phyloP scores from a whole-genome alignment of 1,140 invertebrate species.

The Papilio helenus region DNA sequence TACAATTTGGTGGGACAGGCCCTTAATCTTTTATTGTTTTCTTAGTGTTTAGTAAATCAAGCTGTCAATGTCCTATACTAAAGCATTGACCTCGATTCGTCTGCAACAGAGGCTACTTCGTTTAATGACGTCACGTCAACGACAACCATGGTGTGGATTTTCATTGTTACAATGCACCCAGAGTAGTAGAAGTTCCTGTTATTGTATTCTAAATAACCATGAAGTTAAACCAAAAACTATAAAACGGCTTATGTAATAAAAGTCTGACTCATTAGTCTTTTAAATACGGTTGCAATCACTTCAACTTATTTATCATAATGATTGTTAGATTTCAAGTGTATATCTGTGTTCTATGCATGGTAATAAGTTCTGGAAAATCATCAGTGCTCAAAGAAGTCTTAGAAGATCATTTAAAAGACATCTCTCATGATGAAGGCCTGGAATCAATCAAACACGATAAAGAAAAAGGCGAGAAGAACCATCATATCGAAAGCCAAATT shows the following conservation, averaged over 20 bases:
- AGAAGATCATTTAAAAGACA: slow-evolving; percentile 76
- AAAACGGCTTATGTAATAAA: slow-evolving; percentile 67
- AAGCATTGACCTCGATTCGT: slow-evolving; percentile 64
- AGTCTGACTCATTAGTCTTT: slow-evolving; percentile 53
- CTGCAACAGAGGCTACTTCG: slow-evolving; percentile 51
- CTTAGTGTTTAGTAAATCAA: neutral
- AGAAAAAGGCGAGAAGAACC: slow-evolving; percentile 76
- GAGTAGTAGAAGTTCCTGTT: slow-evolving; percentile 72
- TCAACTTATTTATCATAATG: slow-evolving; percentile 62
- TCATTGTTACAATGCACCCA: slow-evolving; percentile 65
- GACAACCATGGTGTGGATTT: slow-evolving; percentile 51
- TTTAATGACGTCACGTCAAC: slow-evolving; percentile 70
- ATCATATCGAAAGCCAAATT: slow-evolving; percentile 71
- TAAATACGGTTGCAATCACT: slow-evolving; percentile 46
- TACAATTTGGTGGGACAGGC: no score
- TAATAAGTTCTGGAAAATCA: slow-evolving; percentile 55
- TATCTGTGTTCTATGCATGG: slow-evolving; percentile 54
- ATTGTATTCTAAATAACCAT: slow-evolving; percentile 78
- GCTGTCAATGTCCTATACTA: slow-evolving; percentile 42
- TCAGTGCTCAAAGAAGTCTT: slow-evolving; percentile 74
- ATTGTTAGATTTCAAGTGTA: slow-evolving; percentile 56
- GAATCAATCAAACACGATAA: slow-evolving; percentile 74
- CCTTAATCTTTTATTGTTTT: no score
- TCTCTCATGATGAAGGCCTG: slow-evolving; percentile 67
- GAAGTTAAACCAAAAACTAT: slow-evolving; percentile 76